Percentiles rank a stretch among this genome's conserved stretches.
Conservation (phyloP, 2,888 invertebrate genomes). For the Amphipoea lucens region DNA sequence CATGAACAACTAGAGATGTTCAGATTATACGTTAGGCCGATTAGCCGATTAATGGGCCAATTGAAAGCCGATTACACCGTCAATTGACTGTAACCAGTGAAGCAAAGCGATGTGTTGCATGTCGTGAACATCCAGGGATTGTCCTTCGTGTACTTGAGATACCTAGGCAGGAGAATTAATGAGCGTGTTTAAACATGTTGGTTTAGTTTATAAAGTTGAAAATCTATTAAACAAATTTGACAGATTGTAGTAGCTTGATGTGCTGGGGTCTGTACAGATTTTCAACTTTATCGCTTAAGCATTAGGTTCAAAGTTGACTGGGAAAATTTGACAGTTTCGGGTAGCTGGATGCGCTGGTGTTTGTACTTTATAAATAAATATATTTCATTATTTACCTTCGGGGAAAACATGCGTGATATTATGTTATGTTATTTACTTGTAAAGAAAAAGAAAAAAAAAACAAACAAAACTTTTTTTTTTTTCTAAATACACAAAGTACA, state of each 20-base stretch:
- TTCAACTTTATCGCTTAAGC: too few relatives aligned
- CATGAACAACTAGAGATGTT: conserved; percentile 31
- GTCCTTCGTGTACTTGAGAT: not conserved
- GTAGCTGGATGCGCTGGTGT: too few relatives aligned
- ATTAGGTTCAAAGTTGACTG: too few relatives aligned
- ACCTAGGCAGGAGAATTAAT: not conserved
- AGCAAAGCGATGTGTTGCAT: conserved; percentile 23
- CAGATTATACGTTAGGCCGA: conserved; percentile 46
- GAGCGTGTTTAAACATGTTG: not conserved
- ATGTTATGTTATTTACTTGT: too few relatives aligned
- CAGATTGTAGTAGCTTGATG: too few relatives aligned
- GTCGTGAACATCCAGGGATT: conserved; percentile 9
- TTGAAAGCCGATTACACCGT: conserved; percentile 54
- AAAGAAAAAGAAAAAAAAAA: not conserved
- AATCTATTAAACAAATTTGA: too few relatives aligned
- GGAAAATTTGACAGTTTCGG: too few relatives aligned
- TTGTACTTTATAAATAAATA: too few relatives aligned
- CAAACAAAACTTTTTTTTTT: not conserved
- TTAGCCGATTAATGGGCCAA: conserved; percentile 56
- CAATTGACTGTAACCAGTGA: conserved; percentile 44
- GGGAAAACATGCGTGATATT: not conserved
- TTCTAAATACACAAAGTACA: not conserved
- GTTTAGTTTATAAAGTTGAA: too few relatives aligned
- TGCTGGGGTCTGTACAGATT: too few relatives aligned
- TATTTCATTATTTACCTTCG: not conserved